Evolutionary conservation across 2,113 vertebrate genomes (phyloP).

Genomic region (Pelmatolapia mariae): DNA sequence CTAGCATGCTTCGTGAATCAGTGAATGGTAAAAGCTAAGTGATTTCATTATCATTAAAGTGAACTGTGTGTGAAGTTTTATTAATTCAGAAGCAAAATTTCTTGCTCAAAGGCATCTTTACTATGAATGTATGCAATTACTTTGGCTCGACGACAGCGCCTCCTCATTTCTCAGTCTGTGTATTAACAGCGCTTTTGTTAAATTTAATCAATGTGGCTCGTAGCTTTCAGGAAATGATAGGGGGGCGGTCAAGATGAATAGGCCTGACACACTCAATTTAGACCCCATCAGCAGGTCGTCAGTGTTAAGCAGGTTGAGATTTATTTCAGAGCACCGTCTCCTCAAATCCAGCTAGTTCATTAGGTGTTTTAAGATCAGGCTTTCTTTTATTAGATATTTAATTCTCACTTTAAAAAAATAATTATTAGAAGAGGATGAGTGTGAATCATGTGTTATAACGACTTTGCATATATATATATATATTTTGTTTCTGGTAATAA

Average conservation of each 20-base stretch:
- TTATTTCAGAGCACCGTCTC: slow-evolving; percentile 28
- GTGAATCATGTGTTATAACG: background rate
- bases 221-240: slow-evolving; percentile 31
- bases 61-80: background rate
- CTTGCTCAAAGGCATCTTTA: background rate
- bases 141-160: background rate
- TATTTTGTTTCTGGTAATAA: background rate
- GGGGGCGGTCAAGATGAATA: slow-evolving; percentile 46
- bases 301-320: slow-evolving; percentile 34
- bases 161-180: slow-evolving; percentile 27
- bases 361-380: slow-evolving; percentile 13
- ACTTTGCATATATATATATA: background rate
- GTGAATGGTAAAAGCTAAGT: background rate
- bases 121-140: slow-evolving; percentile 22
- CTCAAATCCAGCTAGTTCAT: slow-evolving; percentile 15
- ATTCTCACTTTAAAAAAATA: background rate
- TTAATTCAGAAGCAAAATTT: slow-evolving; percentile 12
- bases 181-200: slow-evolving; percentile 45
- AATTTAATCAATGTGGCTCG: slow-evolving; percentile 47
- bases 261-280: slow-evolving; percentile 48
- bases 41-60: background rate
- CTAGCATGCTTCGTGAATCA: background rate
- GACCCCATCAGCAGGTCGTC: slow-evolving; percentile 32
- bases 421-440: background rate
- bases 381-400: background rate